Evolutionary conservation across 2,888 invertebrate species (phyloP), one percentile per base, ranked within the genome.

Genomic region (Drosophila multiciliata): DNA sequence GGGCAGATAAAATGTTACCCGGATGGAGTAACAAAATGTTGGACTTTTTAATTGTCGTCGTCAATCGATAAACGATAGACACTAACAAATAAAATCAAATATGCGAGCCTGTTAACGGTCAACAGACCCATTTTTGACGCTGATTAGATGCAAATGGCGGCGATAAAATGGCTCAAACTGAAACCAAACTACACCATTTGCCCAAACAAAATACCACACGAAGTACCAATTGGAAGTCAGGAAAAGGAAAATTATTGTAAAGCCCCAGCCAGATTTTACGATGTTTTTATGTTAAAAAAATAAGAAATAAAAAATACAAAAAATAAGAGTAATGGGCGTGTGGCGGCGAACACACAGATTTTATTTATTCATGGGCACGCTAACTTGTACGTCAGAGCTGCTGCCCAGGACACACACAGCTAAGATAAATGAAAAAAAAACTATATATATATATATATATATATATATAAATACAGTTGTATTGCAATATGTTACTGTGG

Each of bases 61-160:
- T 57, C 59, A 73, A 71, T 75, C 75, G 63, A 65, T 75, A 53
- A 3, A 12, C 66, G 40, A 67, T 74, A 49, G 42, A 50, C 38
- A 59, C 40, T 53, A 63, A 57, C 42, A 63, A 59, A 81, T 81
- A 74, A 84, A 87, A 82, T 78, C 71, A 74, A 84, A 87, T 80
- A 61, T 72, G 66, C 69, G 33, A 77, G 49, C 49, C 53, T 64
- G 64, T 50, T 66, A 64, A 66, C 61, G 78, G 57, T 67, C 52
- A 65, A 74, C 40, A 66, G 69, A 57, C 54, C 61, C 62, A 81
- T 64, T 89, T 78, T 65, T 40, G 50, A 70, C 60, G 73, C 88
- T 86, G 86, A 83, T 86, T 82, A 86, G 86, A 86, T 90, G 88
- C 88, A 83, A 86, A 86, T 89, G 68, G 73, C 63, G 35, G 62